A percentile compares a stretch with the other conserved stretches of the same genome.
These are phyloP conservation scores for Nymphicus hollandicus DNA, from an alignment of 2,113 vertebrate species.

Conservation along the genomic window DNA sequence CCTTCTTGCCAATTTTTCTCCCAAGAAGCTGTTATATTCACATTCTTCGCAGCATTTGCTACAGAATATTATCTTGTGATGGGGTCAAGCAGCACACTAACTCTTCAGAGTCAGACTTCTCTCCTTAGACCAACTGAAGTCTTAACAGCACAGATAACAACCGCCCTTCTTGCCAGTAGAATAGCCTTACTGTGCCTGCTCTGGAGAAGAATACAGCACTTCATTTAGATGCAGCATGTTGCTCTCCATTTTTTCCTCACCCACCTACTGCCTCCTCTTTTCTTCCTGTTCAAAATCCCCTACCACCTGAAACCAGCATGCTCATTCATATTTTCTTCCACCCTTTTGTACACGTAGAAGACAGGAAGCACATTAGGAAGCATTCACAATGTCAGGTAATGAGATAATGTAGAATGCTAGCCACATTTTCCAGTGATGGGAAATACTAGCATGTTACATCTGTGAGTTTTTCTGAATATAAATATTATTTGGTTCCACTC, in stretches of 20 bases:
- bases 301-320: background rate
- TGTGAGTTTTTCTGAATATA: background rate
- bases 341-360: background rate
- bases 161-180: background rate
- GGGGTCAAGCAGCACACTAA: constrained; percentile 14
- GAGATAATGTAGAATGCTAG: background rate
- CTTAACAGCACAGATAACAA: background rate
- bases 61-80: constrained; percentile 25
- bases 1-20: constrained; percentile 55
- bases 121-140: background rate
- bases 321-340: constrained; percentile 42
- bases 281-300: constrained; percentile 27
- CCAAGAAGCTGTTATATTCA: constrained; percentile 9
- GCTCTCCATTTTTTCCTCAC: constrained; percentile 2
- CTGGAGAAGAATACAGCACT: background rate
- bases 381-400: background rate
- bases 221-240: background rate
- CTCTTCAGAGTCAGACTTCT: constrained; percentile 2
- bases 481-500: background rate
- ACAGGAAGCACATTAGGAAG: background rate
- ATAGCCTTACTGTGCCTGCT: background rate
- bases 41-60: constrained; percentile 10
- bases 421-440: background rate
- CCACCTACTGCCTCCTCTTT: constrained; percentile 13
- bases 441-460: background rate